Evolutionary conservation across 2,113 vertebrate species (phyloP), one percentile per base, ranked within the genome.

Genomic region (Heterotis niloticus): DNA sequence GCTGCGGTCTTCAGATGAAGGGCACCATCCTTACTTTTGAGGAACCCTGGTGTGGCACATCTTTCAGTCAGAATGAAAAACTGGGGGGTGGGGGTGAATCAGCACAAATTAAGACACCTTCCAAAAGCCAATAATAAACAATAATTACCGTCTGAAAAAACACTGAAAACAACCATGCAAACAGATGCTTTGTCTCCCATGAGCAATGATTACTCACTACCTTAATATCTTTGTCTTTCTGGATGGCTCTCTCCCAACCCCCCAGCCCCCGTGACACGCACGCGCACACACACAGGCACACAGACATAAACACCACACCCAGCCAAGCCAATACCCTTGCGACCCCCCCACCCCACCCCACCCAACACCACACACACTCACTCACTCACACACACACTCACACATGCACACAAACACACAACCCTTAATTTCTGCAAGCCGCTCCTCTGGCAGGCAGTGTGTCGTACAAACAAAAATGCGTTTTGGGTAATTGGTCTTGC

Each of bases 381-480:
- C 86, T 86, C 78, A 84, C 83, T 64, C 68, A 28, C 80, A 77
- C 75, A 57, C 64, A 54, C 70, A 57, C 79, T 66, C 64, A 75
- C 79, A 17, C 28, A 52, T 79, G 72, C 71, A 70, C 79, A 76
- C 73, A 75, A 80, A 78, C 72, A 77, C 80, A 75, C 79, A 62
- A 75, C 84, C 81, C 88, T 89, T 92, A 89, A 91, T 91, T 92
- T 91, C 90, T 89, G 84, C 88, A 83, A 89, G 89, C 91, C 79
- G 82, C 83, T 81, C 86, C 88, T 88, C 89, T 91, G 91, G 91
- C 90, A 88, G 90, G 90, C 89, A 91, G 92, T 92, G 91, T 96
- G 94, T 94, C 94, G 94, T 90, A 89, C 95, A 95, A 96, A 97
- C 95, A 96, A 94, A 95, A 95, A 95, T 94, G 93, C 96, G 96